phyloP scores from a whole-genome alignment of 2,797 vertebrate genomes.

The Fistularia tabacaria region DNA sequence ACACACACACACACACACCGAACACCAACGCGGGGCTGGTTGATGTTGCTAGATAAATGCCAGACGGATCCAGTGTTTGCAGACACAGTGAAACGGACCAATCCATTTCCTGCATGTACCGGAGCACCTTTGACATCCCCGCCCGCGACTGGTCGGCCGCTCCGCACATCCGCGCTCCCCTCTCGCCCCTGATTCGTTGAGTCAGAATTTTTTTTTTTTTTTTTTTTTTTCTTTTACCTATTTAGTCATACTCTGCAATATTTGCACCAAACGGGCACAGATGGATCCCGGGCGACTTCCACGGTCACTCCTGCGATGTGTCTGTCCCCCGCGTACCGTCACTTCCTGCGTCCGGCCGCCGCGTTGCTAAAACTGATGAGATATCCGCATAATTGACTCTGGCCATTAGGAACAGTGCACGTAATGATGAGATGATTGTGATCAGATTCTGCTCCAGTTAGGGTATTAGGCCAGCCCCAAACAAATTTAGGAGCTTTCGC shows the following conservation, averaged over 20 bases:
- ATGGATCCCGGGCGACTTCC: slow-evolving; percentile 44
- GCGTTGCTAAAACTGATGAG: slow-evolving; percentile 65
- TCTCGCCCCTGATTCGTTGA: no score
- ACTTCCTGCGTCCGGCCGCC: slow-evolving; percentile 41
- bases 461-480: slow-evolving; percentile 63
- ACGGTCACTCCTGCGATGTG: slow-evolving; percentile 46
- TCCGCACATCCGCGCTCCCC: no score
- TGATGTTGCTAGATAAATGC: no score
- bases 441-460: slow-evolving; percentile 74
- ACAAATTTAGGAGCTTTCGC: slow-evolving; percentile 70
- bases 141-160: no score
- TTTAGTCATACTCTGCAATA: slow-evolving; percentile 29
- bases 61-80: no score
- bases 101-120: no score
- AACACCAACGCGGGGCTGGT: no score
- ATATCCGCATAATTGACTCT: slow-evolving; percentile 65
- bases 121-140: no score
- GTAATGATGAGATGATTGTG: slow-evolving; percentile 59
- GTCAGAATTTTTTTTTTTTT: no score
- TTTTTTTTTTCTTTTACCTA: slow-evolving; percentile 1
- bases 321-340: slow-evolving; percentile 39
- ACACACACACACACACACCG: no score
- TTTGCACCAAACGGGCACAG: slow-evolving; percentile 42
- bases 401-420: slow-evolving; percentile 62
- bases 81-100: no score